Evolutionary conservation across 2,113 vertebrate genomes (phyloP), one percentile per base, ranked within the genome.

Genomic region (Xiphias gladius): DNA sequence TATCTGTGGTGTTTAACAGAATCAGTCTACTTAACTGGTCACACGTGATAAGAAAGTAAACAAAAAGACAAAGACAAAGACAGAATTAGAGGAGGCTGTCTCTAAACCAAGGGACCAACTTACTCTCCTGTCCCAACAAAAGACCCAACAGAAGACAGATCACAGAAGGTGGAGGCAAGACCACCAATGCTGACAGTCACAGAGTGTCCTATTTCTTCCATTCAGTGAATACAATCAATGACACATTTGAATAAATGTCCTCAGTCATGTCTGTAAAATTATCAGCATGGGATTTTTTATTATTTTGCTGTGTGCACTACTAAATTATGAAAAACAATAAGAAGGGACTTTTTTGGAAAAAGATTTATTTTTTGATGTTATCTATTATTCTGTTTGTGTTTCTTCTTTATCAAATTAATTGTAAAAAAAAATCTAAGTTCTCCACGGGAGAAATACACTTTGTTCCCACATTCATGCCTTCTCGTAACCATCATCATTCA

Each of bases 381-480:
- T 30, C 3, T 37, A 20, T 68, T 12, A 32, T 22, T 28, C 11
- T 24, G 4, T 19, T 52, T 28, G 11, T 24, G 1, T 66, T 69
- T 50, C 24, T 78, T 70, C 20, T 77, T 80, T 10, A 63, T 57
- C 22, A 76, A 76, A 43, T 63, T 43, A 17, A 41, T 46, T n/a
- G n/a, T 1, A 9, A 43, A 63, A 71, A 57, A 9, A 74, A 54
- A n/a, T 19, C 13, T 17, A 71, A 41, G 22, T 54, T 89, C 89
- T 93, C 90, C 91, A 89, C 50, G 26, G 91, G 91, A 92, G 90
- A 83, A 74, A 90, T 63, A 58, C 2, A 72, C 52, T 66, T 72
- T 46, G 24, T 72, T 65, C 55, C 22, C 69, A 59, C 61, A 20
- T 24, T 79, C 12, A 28, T 19, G 7, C 61, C 35, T 26, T 54